Percentiles rank a stretch among this genome's conserved stretches.
Conservation (phyloP, 2,797 vertebrate species). For the Vultur gryphus region DNA sequence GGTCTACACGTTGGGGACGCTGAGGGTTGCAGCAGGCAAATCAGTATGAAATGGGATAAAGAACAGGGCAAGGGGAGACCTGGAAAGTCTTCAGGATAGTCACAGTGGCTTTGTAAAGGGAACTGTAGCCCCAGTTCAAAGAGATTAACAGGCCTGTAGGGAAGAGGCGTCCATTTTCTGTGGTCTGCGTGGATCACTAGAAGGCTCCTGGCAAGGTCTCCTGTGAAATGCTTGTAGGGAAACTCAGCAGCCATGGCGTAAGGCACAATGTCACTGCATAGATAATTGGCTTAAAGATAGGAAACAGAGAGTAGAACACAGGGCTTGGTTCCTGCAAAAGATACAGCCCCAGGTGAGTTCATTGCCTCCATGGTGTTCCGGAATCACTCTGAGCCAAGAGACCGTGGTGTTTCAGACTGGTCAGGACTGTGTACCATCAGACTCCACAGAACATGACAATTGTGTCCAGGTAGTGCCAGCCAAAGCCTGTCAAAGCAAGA, state of each 20-base stretch:
- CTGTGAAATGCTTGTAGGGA: not conserved
- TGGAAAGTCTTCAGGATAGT: not conserved
- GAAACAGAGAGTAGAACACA: not conserved
- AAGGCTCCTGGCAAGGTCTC: not conserved
- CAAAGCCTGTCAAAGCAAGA: not conserved
- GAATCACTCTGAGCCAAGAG: not conserved
- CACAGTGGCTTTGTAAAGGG: not conserved
- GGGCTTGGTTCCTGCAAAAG: not conserved
- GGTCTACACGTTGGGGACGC: fast-evolving
- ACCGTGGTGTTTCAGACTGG: not conserved
- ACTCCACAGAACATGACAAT: not conserved
- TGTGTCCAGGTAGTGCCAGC: not conserved
- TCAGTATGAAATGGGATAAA: not conserved
- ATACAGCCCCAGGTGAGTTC: not conserved
- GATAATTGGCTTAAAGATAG: not conserved
- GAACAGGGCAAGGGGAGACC: not conserved
- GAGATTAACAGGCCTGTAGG: not conserved
- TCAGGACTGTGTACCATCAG: not conserved
- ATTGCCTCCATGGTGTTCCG: not conserved
- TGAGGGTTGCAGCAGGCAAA: not conserved
- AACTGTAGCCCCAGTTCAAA: not conserved
- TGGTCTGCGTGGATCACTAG: not conserved
- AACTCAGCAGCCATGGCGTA: not conserved
- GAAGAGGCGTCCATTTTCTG: not conserved
- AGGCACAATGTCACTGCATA: not conserved